Evolutionary conservation across 2,888 invertebrate species (phyloP), one percentile per base, ranked within the genome.

Genomic region (Eupithecia subfuscata): DNA sequence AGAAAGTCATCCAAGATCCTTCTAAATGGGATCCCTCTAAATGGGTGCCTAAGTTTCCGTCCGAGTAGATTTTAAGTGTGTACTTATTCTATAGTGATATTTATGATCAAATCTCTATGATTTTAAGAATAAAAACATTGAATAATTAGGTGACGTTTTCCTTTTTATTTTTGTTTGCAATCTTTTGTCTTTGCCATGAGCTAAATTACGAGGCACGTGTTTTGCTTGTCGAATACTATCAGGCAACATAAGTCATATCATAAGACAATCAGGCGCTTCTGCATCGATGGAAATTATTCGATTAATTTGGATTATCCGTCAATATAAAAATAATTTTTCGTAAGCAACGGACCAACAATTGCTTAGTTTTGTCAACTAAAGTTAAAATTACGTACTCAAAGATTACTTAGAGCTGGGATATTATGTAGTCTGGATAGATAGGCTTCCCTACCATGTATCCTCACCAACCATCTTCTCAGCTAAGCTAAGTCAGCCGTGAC

Each of bases 1-100:
- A 78, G 18, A 68, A 16, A 14, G 67, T 56, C 45, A 25, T 73
- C 14, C 52, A 25, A 45, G 60, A 70, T 4, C 77, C 76, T 22
- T 65, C 67, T 18, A 43, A 67, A 34, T 65, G 30, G 18, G 34
- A 65, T 65, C 65, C 65, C 34, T 65, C 65, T 65, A 65, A 72
- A 69, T 37, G 56, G 52, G 6, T 67, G 43, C 67, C 67, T 11
- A 67, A 43, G n/a, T 43, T 67, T 22, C 43, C 43, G 12, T 56
- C 56, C 56, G 22, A 56, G 56, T 56, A 56, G 56, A 56, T 56
- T 56, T 2, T 22, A 56, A 11, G 12, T 22, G 12, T 11, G 22
- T 56, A 56, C 56, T 56, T 22, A 4, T 56, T 25, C 56, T 22
- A 56, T 12, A 12, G 12, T 12, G 5, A 22, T 56, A 12, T n/a